These are phyloP conservation scores for Lycodopsis pacificus DNA, from an alignment of 2,797 vertebrate species.

Conservation along the genomic window DNA sequence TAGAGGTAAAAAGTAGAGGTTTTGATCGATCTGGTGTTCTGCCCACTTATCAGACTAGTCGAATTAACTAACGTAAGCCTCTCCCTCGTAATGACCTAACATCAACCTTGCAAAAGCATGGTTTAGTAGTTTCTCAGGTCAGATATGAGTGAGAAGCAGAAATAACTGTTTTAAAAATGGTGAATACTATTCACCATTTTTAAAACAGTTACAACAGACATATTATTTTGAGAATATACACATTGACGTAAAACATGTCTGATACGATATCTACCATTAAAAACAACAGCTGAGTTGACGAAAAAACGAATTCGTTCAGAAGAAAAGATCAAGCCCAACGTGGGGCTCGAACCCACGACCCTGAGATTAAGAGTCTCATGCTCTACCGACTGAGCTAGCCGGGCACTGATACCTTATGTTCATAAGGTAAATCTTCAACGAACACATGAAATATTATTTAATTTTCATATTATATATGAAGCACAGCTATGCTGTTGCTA, in stretches of 20 bases:
- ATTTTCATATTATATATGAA: neutral
- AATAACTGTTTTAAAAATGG: too few relatives aligned
- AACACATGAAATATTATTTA: neutral
- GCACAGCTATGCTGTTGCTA: neutral
- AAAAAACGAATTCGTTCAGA: neutral
- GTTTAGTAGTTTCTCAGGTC: too few relatives aligned
- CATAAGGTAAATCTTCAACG: rapidly evolving
- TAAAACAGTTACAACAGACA: neutral
- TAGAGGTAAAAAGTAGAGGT: too few relatives aligned
- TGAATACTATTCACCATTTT: too few relatives aligned
- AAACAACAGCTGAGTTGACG: neutral
- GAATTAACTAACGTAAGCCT: too few relatives aligned
- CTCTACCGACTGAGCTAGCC: slow-evolving; percentile 63
- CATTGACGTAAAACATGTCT: neutral
- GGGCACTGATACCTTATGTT: rapidly evolving
- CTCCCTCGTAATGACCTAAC: too few relatives aligned
- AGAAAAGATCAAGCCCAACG: slow-evolving; percentile 61
- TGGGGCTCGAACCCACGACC: slow-evolving; percentile 58
- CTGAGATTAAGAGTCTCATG: slow-evolving; percentile 67
- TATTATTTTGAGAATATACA: neutral
- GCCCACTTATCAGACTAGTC: too few relatives aligned
- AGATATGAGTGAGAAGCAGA: too few relatives aligned
- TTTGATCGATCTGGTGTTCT: too few relatives aligned
- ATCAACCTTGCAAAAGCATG: too few relatives aligned
- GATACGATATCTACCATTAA: neutral